These are phyloP conservation scores for Pseudococcus longispinus DNA, from an alignment of 2,888 invertebrate genomes.

Conservation along the genomic window DNA sequence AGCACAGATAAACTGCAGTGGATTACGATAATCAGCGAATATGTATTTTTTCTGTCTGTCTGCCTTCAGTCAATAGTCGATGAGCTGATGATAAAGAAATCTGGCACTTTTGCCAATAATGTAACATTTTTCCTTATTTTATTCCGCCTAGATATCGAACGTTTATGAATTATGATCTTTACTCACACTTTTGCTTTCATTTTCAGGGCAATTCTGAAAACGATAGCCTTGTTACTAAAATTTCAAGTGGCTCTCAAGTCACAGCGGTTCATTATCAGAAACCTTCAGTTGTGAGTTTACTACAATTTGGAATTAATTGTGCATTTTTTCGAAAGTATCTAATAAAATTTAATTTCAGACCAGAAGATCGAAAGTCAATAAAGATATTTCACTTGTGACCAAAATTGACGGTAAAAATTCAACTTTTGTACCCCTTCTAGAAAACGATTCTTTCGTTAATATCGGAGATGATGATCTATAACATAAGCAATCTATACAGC, in stretches of 20 bases:
- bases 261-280: constrained; percentile 4
- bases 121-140: constrained; percentile 60
- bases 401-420: constrained; percentile 20
- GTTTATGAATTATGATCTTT: background rate
- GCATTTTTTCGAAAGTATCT: background rate
- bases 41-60: constrained; percentile 94
- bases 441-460: constrained; percentile 92
- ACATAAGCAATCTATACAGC: constrained; percentile 58
- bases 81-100: constrained; percentile 81
- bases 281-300: background rate
- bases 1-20: constrained; percentile 90
- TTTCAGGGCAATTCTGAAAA: background rate
- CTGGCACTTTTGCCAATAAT: constrained; percentile 67
- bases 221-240: background rate
- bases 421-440: constrained; percentile 66
- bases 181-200: background rate
- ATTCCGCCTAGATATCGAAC: background rate
- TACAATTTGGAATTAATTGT: background rate
- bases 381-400: background rate
- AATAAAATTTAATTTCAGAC: background rate
- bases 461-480: constrained; percentile 94
- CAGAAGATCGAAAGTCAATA: background rate
- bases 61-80: constrained; percentile 94
- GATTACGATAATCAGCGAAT: constrained; percentile 89
- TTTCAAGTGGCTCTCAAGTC: background rate